phyloP scores from a whole-genome alignment of 2,797 vertebrate species.

The Onychomys arenicola region DNA sequence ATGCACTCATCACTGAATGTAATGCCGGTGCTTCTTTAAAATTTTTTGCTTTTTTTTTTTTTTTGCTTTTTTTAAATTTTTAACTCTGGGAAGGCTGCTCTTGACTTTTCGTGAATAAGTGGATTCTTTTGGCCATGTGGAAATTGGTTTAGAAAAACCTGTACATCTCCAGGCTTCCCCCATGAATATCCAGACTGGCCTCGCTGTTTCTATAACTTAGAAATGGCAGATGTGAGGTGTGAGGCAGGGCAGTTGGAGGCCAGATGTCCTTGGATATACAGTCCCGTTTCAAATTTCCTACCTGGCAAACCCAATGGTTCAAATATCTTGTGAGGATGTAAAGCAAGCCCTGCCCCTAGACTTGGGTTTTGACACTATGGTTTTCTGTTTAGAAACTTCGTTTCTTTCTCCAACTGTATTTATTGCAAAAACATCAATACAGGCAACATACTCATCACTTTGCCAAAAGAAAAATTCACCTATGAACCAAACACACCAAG shows the following conservation, averaged over 20 bases:
- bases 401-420: slow-evolving; percentile 66
- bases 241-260: not conserved
- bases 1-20: slow-evolving; percentile 58
- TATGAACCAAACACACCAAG: slow-evolving; percentile 58
- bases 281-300: not conserved
- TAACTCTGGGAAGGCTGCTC: slow-evolving; percentile 30
- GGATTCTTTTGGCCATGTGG: not conserved
- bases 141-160: slow-evolving; percentile 56
- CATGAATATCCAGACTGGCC: not conserved
- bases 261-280: not conserved
- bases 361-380: not conserved
- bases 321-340: not conserved
- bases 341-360: not conserved
- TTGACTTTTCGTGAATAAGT: slow-evolving; percentile 62
- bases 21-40: not conserved
- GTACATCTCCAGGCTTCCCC: not conserved
- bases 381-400: not conserved
- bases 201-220: slow-evolving; percentile 12
- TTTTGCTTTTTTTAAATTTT: not conserved
- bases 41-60: too few relatives aligned
- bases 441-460: slow-evolving; percentile 30
- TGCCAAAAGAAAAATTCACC: slow-evolving; percentile 64
- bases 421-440: slow-evolving; percentile 44
- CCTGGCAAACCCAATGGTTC: not conserved
- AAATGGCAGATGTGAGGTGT: not conserved